These are phyloP conservation scores for Myripristis murdjan DNA, from an alignment of 2,797 vertebrate genomes.

Conservation along the genomic window DNA sequence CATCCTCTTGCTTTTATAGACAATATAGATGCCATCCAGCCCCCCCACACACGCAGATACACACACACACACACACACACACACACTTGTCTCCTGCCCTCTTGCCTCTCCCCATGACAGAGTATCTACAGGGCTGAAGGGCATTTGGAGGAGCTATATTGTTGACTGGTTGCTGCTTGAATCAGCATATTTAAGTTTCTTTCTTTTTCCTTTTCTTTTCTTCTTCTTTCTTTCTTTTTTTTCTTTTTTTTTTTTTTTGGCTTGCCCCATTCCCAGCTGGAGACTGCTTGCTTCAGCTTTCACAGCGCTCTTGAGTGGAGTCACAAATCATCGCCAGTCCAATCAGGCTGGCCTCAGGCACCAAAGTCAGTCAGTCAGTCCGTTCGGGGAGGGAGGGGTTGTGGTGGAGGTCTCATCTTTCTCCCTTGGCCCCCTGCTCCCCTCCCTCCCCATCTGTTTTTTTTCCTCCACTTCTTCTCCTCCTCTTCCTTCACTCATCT, in stretches of 20 bases:
- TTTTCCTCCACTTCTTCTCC: constrained; percentile 17
- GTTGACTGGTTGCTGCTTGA: constrained; percentile 85
- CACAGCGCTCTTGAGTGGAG: constrained; percentile 86
- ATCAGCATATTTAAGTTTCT: constrained; percentile 86
- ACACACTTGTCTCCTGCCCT: constrained; percentile 33
- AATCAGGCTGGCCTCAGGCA: constrained; percentile 66
- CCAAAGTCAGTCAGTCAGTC: constrained; percentile 51
- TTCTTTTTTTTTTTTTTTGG: constrained; percentile 6
- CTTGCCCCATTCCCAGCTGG: constrained; percentile 67
- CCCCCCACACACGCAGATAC: background rate
- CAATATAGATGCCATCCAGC: constrained; percentile 25
- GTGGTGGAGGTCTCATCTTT: constrained; percentile 87
- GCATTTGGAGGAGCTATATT: constrained; percentile 86
- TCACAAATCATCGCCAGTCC: constrained; percentile 85
- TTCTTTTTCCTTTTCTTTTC: too few relatives aligned
- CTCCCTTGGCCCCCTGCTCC: too few relatives aligned
- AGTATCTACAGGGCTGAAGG: constrained; percentile 70
- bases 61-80: constrained; percentile 31
- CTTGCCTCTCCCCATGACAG: constrained; percentile 34
- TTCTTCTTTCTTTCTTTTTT: constrained; percentile 25
- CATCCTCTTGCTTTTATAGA: constrained; percentile 26
- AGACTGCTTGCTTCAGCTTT: constrained; percentile 89
- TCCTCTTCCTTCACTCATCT: constrained; percentile 82
- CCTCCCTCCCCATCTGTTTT: constrained; percentile 1
- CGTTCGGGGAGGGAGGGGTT: constrained; percentile 74